Evolutionary conservation across 1,140 invertebrate species (phyloP).

Genomic region (Diuraphis noxia): DNA sequence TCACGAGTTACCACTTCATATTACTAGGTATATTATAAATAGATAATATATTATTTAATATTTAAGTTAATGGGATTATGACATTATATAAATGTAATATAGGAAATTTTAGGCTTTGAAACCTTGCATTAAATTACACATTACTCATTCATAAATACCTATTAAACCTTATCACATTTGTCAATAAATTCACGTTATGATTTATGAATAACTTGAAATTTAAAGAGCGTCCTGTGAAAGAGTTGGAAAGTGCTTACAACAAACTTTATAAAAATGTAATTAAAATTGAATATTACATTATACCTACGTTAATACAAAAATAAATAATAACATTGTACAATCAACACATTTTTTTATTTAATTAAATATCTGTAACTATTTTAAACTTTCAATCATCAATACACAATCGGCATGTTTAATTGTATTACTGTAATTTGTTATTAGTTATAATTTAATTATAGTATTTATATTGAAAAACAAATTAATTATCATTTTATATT

Average conservation of each 20-base stretch:
- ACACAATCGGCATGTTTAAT: not conserved
- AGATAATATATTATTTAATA: not conserved
- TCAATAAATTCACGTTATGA: not conserved
- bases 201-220: not conserved
- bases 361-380: not conserved
- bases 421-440: not conserved
- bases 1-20: not conserved
- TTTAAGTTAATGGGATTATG: not conserved
- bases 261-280: too few relatives aligned
- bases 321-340: not conserved
- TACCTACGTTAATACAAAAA: not conserved
- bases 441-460: not conserved
- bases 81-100: too few relatives aligned
- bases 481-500: not conserved
- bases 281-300: not conserved
- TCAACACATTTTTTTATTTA: not conserved
- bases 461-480: too few relatives aligned
- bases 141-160: not conserved
- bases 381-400: not conserved
- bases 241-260: not conserved
- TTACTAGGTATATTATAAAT: not conserved
- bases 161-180: not conserved
- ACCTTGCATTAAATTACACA: not conserved
- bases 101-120: not conserved
- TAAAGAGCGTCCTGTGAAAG: not conserved